phyloP scores from a whole-genome alignment of 2,888 invertebrate species.

The Tenthredo mesomela region DNA sequence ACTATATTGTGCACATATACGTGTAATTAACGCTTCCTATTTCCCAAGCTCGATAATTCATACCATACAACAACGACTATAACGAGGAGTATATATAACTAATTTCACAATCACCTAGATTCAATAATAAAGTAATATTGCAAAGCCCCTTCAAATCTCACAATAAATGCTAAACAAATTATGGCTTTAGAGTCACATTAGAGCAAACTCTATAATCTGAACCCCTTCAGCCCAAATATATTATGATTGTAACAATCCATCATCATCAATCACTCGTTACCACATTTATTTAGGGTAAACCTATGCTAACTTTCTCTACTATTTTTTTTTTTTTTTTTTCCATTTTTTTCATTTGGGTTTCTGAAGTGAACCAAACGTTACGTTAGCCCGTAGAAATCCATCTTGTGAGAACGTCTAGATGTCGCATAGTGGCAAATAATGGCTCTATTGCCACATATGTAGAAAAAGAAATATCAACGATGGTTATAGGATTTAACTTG shows the following conservation, averaged over 20 bases:
- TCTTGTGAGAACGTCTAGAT: neutral
- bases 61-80: neutral
- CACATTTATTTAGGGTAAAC: neutral
- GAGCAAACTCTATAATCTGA: neutral
- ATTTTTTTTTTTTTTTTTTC: neutral
- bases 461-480: neutral
- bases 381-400: neutral
- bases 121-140: neutral
- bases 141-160: neutral
- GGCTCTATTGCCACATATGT: neutral
- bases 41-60: conserved; percentile 24
- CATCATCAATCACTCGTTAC: neutral
- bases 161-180: neutral
- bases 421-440: neutral
- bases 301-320: neutral
- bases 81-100: neutral
- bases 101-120: neutral
- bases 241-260: neutral
- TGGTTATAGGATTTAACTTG: neutral
- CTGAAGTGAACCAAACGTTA: neutral
- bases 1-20: neutral
- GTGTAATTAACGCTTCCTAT: conserved; percentile 15
- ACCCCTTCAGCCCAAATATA: neutral
- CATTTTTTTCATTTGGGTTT: neutral
- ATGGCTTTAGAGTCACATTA: neutral